phyloP scores from a whole-genome alignment of 37 sponge, comb jelly and placozoan genomes.

The Tethya wilhelma region DNA sequence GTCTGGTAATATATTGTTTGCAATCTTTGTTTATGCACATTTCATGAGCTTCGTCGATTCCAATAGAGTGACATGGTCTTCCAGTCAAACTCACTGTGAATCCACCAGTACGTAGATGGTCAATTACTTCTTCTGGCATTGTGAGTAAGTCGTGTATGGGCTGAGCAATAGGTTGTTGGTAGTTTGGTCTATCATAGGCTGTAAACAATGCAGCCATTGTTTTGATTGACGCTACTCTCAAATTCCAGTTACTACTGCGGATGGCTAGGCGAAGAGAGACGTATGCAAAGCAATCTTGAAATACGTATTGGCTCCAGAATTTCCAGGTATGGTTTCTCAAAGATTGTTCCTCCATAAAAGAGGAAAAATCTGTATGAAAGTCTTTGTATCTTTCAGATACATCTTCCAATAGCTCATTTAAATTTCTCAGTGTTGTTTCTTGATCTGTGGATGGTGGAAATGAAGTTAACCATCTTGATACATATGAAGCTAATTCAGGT shows the following conservation, averaged over 20 bases:
- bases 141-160: constrained; percentile 15
- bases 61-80: constrained; percentile 23
- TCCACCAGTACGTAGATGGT: not conserved
- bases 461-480: not conserved
- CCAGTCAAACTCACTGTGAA: constrained; percentile 23
- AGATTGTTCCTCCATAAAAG: not conserved
- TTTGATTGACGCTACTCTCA: constrained; percentile 30
- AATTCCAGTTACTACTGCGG: constrained; percentile 20
- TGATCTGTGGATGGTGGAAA: constrained; percentile 2
- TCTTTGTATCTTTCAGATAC: not conserved
- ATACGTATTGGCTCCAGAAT: constrained; percentile 28
- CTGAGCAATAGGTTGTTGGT: constrained; percentile 9
- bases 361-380: not conserved
- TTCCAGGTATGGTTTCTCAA: constrained; percentile 22
- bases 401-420: constrained; percentile 1
- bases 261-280: constrained; percentile 25
- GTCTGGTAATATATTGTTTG: constrained; percentile 1
- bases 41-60: constrained; percentile 50
- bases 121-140: not conserved
- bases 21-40: too few relatives aligned
- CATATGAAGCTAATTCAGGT: not conserved
- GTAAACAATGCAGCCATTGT: constrained; percentile 20
- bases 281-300: constrained; percentile 33
- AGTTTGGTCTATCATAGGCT: constrained; percentile 26
- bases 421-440: constrained; percentile 4